Base-by-base conservation (phyloP, 2,113 vertebrate genomes). In the Pelmatolapia mariae region DNA sequence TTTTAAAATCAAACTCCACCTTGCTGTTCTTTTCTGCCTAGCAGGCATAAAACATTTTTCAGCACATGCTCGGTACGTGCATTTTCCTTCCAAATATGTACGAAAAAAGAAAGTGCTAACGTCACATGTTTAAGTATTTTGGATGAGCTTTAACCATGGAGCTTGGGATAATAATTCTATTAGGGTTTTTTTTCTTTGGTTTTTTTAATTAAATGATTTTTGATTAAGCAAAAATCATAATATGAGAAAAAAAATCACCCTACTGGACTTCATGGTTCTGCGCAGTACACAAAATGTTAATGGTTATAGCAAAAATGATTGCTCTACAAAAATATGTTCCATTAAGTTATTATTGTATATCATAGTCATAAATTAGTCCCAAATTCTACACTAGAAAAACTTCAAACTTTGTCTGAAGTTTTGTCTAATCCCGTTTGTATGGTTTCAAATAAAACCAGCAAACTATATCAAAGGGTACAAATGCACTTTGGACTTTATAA, bases 1-100 rank as follows among this genome's bases (percentile, higher is more conserved):
- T 22, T 2, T 24, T 63, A 26, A 56, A 54, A 83, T 68, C 47
- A 83, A 52, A 15, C 33, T 15, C 4, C 8, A 68, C 9, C 26
- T 76, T 80, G 38, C 9, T 12, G 4, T 59, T 53, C 33, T 31
- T 54, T 81, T 10, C 8, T 76, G 71, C 71, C 24, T 2, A 31
- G 45, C 4, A 76, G 71, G 15, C 15, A 31, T 18, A 47, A 76
- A 47, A 47, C 9, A 43, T 73, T 43, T 87, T 76, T 54, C 47
- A 56, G 11, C 82, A 86, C 84, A 83, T 89, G 26, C 24, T 85
- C 79, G 61, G 82, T 83, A 89, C 12, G 3, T 92, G 78, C 61
- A 38, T 66, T 66, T 10, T 92, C 33, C 8, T 81, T 36, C 19
- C 50, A 52, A 84, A 50, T 3, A 33, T 18, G 40, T 63, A 59